Conservation (phyloP, 2,888 invertebrate species). For the Cartodere bifasciata region DNA sequence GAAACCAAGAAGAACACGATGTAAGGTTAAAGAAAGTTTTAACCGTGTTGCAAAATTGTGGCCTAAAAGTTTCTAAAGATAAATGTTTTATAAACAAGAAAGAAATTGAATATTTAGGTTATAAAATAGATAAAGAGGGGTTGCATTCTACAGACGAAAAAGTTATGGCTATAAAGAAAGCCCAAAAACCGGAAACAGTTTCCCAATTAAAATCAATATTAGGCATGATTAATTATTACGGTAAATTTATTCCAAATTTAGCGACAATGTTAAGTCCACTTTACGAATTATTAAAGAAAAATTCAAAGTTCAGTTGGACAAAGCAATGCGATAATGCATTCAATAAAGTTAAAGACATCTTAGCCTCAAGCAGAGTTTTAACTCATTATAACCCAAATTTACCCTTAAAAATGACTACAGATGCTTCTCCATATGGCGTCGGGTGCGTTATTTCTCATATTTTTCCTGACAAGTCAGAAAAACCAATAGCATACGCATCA, state of each 20-base stretch:
- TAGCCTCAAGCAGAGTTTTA: too few relatives aligned
- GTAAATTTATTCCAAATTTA: constrained; percentile 14
- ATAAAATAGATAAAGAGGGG: constrained; percentile 12
- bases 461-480: too few relatives aligned
- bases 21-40: constrained; percentile 7
- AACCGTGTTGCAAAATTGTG: constrained; percentile 7
- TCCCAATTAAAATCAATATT: constrained; percentile 15
- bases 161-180: constrained; percentile 12
- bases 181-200: constrained; percentile 10
- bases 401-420: too few relatives aligned
- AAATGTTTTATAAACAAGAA: constrained; percentile 11
- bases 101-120: constrained; percentile 11
- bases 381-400: too few relatives aligned
- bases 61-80: constrained; percentile 6
- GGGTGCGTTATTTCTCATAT: too few relatives aligned
- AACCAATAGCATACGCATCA: too few relatives aligned
- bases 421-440: too few relatives aligned
- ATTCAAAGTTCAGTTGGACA: constrained; percentile 11
- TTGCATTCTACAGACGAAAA: constrained; percentile 11
- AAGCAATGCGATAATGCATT: constrained; percentile 9
- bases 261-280: constrained; percentile 13
- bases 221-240: constrained; percentile 15
- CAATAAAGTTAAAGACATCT: constrained; percentile 10
- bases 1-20: constrained; percentile 10
- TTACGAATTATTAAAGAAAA: constrained; percentile 14